Base-by-base conservation (phyloP, 1,140 invertebrate species). In the Heliconius himera region DNA sequence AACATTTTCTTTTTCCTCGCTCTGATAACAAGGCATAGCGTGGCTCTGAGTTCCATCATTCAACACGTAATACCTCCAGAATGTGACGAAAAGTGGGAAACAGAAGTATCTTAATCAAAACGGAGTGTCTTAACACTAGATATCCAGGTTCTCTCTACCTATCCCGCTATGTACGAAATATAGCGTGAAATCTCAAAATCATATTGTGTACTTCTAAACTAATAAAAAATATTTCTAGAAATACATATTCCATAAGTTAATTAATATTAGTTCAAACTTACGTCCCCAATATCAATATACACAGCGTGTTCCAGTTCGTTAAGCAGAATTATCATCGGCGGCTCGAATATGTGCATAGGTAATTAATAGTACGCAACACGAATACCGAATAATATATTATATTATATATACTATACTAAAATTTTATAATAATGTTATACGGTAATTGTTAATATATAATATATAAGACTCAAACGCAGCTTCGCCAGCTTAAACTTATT, bases 271-370 rank as follows among this genome's bases (percentile, higher is more conserved):
- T 56, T 56, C 8, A 56, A 56, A 9, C 54, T 56, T 56, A 22
- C 54, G n/a, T 56, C 8, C 22, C 41, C 73, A 74, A 74, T 46
- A 74, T 22, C 54, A 70, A 41, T 70, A 36, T 56, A 56, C 51
- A 51, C 41, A 51, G 26, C n/a, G 46, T 49, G 29, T 60, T 51
- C 6, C 51, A 78, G 77, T 78, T 78, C 77, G 77, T 78, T 78
- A 78, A 29, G 38, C 77, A 66, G 41, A 56, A 78, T 78, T 72
- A 78, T 56, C 72, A 78, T 78, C 54, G 22, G 41, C 29, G 73
- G 73, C 73, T 51, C 49, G 73, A 26, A 74, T 74, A 74, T 74
- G 73, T 74, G 73, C 73, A 74, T 74, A 74, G 51, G 41, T 74
- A 51, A 26, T 74, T 74, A 74, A 26, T 56, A n/a, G 0, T n/a